phyloP scores from a whole-genome alignment of 2,797 vertebrate genomes.

The Acipenser oxyrinchus region DNA sequence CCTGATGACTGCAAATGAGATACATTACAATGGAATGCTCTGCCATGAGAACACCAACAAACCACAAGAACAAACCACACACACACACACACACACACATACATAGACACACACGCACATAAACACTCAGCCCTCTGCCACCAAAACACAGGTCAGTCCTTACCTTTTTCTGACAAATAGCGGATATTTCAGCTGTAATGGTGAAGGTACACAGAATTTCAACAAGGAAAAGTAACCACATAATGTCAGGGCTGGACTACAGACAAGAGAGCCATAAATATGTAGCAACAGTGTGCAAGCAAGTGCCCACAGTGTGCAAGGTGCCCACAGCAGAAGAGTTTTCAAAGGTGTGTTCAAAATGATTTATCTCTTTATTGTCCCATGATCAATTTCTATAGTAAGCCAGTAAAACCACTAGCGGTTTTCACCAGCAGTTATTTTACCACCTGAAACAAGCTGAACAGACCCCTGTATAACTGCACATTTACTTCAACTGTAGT shows the following conservation, averaged over 20 bases:
- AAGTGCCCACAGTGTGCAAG: not conserved
- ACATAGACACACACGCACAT: constrained; percentile 41
- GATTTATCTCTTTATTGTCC: too few species aligned
- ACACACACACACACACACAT: not conserved
- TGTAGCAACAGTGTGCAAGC: not conserved
- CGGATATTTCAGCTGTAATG: constrained; percentile 97
- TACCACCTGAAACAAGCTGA: too few species aligned
- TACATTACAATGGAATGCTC: constrained; percentile 12
- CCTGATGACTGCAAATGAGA: constrained; percentile 3
- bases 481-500: too few species aligned
- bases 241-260: not conserved
- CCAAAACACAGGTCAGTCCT: constrained; percentile 45
- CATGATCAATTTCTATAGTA: too few species aligned
- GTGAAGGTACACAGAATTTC: constrained; percentile 52
- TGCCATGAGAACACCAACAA: constrained; percentile 9
- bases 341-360: too few species aligned
- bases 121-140: constrained; percentile 39
- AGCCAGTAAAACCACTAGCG: too few species aligned
- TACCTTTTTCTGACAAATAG: constrained; percentile 99
- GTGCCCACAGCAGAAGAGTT: not conserved
- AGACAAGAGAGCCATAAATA: not conserved
- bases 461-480: too few species aligned
- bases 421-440: too few species aligned
- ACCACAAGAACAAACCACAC: constrained; percentile 4
- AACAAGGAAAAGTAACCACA: constrained; percentile 19